Evolutionary conservation across 2,113 vertebrate species (phyloP).

Genomic region (Ursus arctos): DNA sequence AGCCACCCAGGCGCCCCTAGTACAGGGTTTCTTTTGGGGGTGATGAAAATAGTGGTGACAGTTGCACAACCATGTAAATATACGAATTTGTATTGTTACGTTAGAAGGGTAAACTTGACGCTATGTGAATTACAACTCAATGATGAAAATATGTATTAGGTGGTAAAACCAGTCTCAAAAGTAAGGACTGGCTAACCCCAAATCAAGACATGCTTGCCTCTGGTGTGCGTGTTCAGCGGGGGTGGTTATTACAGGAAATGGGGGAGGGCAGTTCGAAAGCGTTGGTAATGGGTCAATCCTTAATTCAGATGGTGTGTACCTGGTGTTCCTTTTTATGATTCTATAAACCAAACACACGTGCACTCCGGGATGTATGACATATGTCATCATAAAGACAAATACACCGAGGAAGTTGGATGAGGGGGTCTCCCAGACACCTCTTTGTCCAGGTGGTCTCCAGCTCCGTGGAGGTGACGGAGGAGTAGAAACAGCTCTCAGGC

Average conservation of each 20-base stretch:
- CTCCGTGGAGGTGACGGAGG: not conserved
- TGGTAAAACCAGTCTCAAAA: not conserved
- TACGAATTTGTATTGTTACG: not conserved
- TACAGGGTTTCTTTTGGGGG: not conserved
- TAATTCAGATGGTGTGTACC: not conserved
- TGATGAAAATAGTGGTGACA: not conserved
- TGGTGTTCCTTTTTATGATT: not conserved
- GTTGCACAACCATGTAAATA: not conserved
- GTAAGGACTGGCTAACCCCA: not conserved
- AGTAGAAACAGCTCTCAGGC: not conserved
- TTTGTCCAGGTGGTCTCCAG: not conserved
- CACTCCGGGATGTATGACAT: too few species aligned
- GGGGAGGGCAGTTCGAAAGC: not conserved
- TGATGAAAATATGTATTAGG: not conserved
- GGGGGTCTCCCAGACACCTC: not conserved
- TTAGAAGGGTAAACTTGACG: not conserved
- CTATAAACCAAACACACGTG: not conserved
- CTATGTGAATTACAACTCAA: not conserved
- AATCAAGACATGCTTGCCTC: not conserved
- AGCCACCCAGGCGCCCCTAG: too few species aligned
- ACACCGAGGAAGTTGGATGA: not conserved
- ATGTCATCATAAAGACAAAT: not conserved
- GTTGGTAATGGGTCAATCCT: not conserved
- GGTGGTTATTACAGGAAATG: too few species aligned
- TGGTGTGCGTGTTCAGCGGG: not conserved